Conservation (phyloP, 2,113 vertebrate genomes). For the Bubo blakistoni region DNA sequence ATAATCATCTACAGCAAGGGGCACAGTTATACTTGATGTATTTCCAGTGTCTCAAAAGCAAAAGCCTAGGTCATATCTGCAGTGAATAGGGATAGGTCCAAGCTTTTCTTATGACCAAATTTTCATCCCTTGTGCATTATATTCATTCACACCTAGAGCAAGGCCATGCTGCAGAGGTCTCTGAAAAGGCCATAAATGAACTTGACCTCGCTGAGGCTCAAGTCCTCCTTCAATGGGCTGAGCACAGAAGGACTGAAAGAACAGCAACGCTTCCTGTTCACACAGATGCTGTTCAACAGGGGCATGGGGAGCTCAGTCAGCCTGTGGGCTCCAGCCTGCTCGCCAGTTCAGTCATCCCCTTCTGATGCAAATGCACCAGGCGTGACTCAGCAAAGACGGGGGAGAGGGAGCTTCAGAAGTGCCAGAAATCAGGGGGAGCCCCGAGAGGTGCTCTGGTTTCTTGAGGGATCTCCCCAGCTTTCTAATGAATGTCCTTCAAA, state of each 20-base stretch:
- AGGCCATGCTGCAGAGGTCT: not conserved
- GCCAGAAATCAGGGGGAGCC: not conserved
- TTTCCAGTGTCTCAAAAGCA: not conserved
- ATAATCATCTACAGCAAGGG: not conserved
- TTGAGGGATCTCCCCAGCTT: not conserved
- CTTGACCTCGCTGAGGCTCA: not conserved
- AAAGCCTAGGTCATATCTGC: not conserved
- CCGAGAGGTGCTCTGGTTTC: not conserved
- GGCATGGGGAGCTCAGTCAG: not conserved
- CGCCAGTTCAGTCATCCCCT: rapidly evolving
- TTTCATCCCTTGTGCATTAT: not conserved
- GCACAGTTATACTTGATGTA: rapidly evolving
- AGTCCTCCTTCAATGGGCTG: not conserved
- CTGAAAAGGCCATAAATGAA: not conserved
- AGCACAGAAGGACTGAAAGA: not conserved
- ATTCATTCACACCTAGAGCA: not conserved
- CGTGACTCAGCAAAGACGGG: rapidly evolving
- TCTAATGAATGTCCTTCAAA: not conserved
- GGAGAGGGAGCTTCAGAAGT: not conserved
- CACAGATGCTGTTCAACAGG: not conserved
- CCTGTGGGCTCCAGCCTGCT: not conserved
- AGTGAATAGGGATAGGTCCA: not conserved
- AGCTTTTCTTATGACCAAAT: not conserved
- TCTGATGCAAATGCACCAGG: no score
- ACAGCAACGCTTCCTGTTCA: rapidly evolving